Conservation (phyloP, 1,140 invertebrate genomes). For the Drosophila miranda region DNA sequence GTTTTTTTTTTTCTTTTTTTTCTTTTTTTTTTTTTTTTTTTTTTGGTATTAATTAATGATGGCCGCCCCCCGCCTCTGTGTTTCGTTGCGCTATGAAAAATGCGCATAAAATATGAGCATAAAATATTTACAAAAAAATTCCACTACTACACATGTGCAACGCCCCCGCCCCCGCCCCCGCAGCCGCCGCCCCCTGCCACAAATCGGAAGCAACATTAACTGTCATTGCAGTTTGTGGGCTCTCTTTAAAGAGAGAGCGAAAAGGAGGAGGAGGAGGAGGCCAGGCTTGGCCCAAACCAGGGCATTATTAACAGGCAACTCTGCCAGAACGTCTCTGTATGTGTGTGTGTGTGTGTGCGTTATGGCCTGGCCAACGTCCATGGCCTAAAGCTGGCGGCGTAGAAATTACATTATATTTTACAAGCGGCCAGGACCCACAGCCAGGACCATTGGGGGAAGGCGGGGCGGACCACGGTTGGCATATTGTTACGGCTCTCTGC, state of each 20-base stretch:
- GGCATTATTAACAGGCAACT: conserved; percentile 39
- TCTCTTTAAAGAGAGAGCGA: conserved; percentile 38
- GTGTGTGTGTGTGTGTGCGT: conserved; percentile 10
- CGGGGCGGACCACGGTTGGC: conserved; percentile 21
- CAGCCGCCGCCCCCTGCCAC: not conserved
- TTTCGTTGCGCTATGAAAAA: conserved; percentile 41
- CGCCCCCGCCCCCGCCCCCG: too few relatives aligned
- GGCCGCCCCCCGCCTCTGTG: conserved; percentile 5
- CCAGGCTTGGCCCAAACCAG: conserved; percentile 4
- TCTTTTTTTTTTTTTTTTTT: not conserved
- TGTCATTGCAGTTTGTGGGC: conserved; percentile 61
- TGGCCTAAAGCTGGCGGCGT: conserved; percentile 59
- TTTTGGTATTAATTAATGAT: conserved; percentile 57
- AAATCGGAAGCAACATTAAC: conserved; percentile 28
- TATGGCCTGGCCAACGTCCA: conserved; percentile 32
- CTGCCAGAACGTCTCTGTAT: conserved; percentile 1
- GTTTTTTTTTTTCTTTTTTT: not conserved
- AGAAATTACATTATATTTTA: conserved; percentile 66
- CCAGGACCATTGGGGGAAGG: conserved; percentile 7
- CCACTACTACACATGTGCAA: conserved; percentile 15
- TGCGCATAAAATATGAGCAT: conserved; percentile 55
- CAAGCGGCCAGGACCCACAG: conserved; percentile 23
- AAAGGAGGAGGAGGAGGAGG: too few relatives aligned
- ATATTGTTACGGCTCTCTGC: conserved; percentile 20
- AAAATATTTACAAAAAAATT: conserved; percentile 52